phyloP scores from a whole-genome alignment of 2,113 vertebrate genomes.

The Ceuthmochares aereus region DNA sequence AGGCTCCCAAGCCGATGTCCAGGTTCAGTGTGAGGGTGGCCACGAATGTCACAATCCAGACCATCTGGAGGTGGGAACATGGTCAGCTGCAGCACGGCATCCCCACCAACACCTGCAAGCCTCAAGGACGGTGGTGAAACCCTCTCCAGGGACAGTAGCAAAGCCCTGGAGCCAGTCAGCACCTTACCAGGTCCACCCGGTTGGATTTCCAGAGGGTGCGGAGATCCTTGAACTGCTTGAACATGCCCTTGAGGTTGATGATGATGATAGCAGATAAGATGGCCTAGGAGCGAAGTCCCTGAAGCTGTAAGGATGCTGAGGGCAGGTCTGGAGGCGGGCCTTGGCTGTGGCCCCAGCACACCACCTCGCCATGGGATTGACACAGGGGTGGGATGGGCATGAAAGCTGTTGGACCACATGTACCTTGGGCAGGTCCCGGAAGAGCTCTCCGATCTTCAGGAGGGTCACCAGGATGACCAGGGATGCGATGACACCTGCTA shows the following conservation, averaged over 20 bases:
- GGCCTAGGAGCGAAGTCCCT: conserved; percentile 78
- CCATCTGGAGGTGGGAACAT: conserved; percentile 57
- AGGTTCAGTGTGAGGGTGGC: conserved; percentile 87
- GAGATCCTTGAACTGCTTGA: conserved; percentile 88
- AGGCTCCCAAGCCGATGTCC: conserved; percentile 85
- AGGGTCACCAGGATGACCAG: conserved; percentile 90
- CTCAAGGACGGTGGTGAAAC: background rate
- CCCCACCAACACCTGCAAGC: rapidly evolving
- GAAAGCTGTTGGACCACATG: background rate
- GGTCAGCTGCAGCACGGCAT: background rate
- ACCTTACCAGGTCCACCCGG: conserved; percentile 86
- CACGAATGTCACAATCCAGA: conserved; percentile 90
- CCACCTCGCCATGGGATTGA: background rate
- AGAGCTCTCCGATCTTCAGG: conserved; percentile 89
- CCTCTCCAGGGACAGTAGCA: background rate
- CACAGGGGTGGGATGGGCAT: background rate
- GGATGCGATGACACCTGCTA: conserved; percentile 86
- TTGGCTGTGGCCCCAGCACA: background rate
- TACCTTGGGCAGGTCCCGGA: conserved; percentile 92
- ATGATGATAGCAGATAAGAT: conserved; percentile 88
- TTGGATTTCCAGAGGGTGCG: conserved; percentile 85
- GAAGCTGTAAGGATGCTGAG: background rate
- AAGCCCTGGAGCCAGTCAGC: rapidly evolving
- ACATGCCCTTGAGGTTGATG: conserved; percentile 93
- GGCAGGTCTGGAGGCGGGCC: background rate